Base-by-base conservation (phyloP, 2,113 vertebrate genomes). In the Rhinopomastus cyanomelas region DNA sequence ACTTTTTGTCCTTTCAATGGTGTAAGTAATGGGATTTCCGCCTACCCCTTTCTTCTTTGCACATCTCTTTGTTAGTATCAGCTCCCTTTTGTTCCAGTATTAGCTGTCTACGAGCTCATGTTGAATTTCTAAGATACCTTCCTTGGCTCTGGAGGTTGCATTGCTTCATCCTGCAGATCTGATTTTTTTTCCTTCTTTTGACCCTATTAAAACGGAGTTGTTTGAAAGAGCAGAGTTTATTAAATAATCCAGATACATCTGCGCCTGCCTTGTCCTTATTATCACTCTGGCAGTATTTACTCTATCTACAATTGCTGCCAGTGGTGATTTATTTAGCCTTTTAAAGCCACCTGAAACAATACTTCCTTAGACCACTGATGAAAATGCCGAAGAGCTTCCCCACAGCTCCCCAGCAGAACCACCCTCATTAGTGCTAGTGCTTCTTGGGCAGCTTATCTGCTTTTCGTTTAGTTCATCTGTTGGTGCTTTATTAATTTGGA, bases 381-480 rank as follows among this genome's bases (percentile, higher is more conserved):
- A 94, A 85, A 94, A 73, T 55, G 34, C 23, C 65, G 69, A 53
- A 82, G 36, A 90, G 65, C 44, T 34, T 87, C n/a, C 30, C 59
- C 0, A 3, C 48, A 88, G 89, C 36, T 92, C 49, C 61, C 39
- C 55, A 79, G 12, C 55, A 87, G 79, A 89, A 92, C 66, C 48
- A 65, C n/a, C 46, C 32, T 88, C 59, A 73, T 82, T 87, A 93
- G 68, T 51, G 15, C 39, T 76, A 51, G 36, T 42, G 62, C 32
- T 84, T 12, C 53, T 68, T 69, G 79, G 71, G 61, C 64, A 87
- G n/a, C 11, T 48, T 36, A 57, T 89, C 60, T 81, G 62, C 51
- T 80, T 94, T 89, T 93, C 77, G 78, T 71, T 89, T 74, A 76
- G 75, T 29, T 95, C 59, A n/a, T 89, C 72, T 73, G 44, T 62